Evolutionary conservation across 2,113 vertebrate species (phyloP).

Genomic region (Seriola rivoliana): DNA sequence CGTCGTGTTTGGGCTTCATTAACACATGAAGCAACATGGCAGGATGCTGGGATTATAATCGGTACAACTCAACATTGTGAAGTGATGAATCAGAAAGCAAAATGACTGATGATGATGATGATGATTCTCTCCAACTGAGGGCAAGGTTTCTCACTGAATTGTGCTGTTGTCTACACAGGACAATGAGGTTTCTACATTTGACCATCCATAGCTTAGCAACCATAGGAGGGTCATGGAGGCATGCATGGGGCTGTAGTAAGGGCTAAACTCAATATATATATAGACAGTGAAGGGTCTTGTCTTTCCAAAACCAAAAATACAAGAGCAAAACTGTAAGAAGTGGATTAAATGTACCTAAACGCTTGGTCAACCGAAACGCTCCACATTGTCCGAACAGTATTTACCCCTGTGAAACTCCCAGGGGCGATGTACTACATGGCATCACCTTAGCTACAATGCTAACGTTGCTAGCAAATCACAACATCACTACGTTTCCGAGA

Average conservation of each 20-base stretch:
- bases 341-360: too few relatives aligned
- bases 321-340: neutral
- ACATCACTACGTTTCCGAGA: too few relatives aligned
- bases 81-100: conserved; percentile 13
- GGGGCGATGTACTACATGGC: neutral
- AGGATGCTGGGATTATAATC: conserved; percentile 40
- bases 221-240: neutral
- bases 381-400: too few relatives aligned
- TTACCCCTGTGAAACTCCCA: too few relatives aligned
- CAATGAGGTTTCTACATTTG: neutral
- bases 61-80: conserved; percentile 8
- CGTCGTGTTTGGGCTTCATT: conserved; percentile 33
- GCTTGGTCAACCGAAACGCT: too few relatives aligned
- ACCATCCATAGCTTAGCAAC: neutral
- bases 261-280: neutral
- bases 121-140: neutral
- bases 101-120: neutral
- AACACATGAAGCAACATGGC: conserved; percentile 26
- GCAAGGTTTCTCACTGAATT: neutral
- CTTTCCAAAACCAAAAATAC: too few relatives aligned
- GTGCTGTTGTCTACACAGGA: neutral
- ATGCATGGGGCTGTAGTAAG: neutral
- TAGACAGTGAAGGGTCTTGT: neutral
- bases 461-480: neutral
- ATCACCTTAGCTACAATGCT: neutral